Base-by-base conservation (phyloP, 2,113 vertebrate genomes). In the Meleagris gallopavo region DNA sequence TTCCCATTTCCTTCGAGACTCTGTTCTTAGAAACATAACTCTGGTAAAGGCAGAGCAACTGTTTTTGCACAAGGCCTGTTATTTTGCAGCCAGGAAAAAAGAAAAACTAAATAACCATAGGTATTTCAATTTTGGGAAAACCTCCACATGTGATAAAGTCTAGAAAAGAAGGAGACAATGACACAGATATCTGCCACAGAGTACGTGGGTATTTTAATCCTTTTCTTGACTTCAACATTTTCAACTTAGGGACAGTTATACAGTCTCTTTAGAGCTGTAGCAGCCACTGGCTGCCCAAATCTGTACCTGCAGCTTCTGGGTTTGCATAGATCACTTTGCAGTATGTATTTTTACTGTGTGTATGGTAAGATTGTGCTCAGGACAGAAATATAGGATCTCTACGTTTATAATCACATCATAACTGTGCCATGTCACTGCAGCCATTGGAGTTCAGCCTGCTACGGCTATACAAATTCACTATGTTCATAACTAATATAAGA, bases 41-140 rank as follows among this genome's bases (percentile, higher is more conserved):
- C 75, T 81, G 69, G 55, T 90, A 61, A 91, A 93, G 38, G 64
- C 73, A 88, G 38, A 92, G 67, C 15, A 91, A 78, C 72, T 88
- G 12, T 19, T 86, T 91, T 83, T 88, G 69, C 2, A 1, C 14
- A 81, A 75, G 69, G 20, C 69, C 52, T 61, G 9, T 20, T 48
- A 22, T 87, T 92, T 66, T 89, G 72, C 72, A 94, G 91, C 52
- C 84, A 95, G 80, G 40, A 81, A 88, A 71, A 71, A 88, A 71
- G 32, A 58, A n/a, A n/a, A 58, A n/a, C 30, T 57, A 57, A 57
- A 57, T 57, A 58, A n/a, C 30, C 55, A 0, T 3, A 46, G 57
- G 7, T 58, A 79, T 86, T 93, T 72, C 65, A n/a, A 40, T 88
- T 91, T 70, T 38, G 65, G 40, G 65, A 83, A 91, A 72, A 24